A percentile compares a stretch with the other conserved stretches of the same genome.
These are phyloP conservation scores for Ceratina australensis DNA, from an alignment of 1,140 invertebrate genomes.

Conservation along the genomic window DNA sequence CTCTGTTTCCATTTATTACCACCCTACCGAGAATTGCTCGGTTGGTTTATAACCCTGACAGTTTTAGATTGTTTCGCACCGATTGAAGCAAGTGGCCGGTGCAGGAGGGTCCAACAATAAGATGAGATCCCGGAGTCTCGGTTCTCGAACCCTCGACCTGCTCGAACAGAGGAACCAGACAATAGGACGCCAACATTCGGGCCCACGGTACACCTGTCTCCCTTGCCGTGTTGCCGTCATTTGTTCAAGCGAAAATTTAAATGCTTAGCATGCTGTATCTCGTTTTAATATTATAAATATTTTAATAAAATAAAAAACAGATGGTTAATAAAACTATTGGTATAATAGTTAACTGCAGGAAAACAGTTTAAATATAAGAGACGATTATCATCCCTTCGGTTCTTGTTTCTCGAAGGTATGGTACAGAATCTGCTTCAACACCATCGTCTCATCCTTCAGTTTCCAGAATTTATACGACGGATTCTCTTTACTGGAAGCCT, in stretches of 20 bases:
- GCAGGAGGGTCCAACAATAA: background rate
- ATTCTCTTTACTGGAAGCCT: background rate
- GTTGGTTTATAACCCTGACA: constrained; percentile 25
- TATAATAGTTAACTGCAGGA: too few relatives aligned
- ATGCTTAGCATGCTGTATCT: too few relatives aligned
- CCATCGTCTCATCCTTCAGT: constrained; percentile 57
- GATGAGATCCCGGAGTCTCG: constrained; percentile 4
- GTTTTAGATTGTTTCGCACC: constrained; percentile 43
- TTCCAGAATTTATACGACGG: constrained; percentile 59
- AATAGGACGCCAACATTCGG: constrained; percentile 71
- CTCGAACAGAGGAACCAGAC: constrained; percentile 63
- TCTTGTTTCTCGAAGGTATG: background rate
- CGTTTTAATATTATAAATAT: too few relatives aligned
- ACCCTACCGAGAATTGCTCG: background rate
- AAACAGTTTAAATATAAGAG: too few relatives aligned
- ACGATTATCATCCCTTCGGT: background rate
- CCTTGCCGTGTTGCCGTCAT: constrained; percentile 3
- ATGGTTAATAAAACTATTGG: too few relatives aligned
- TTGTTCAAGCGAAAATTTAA: background rate
- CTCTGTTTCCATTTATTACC: constrained; percentile 42
- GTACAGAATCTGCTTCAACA: constrained; percentile 57
- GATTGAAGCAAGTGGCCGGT: constrained; percentile 39
- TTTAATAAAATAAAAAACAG: too few relatives aligned
- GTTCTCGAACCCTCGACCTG: constrained; percentile 34
- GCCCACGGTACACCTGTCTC: constrained; percentile 28